Percentiles rank a stretch among this genome's conserved stretches.
Evolutionary conservation across 2,113 vertebrate genomes (phyloP).

Genomic region (Microcebus griseorufus): DNA sequence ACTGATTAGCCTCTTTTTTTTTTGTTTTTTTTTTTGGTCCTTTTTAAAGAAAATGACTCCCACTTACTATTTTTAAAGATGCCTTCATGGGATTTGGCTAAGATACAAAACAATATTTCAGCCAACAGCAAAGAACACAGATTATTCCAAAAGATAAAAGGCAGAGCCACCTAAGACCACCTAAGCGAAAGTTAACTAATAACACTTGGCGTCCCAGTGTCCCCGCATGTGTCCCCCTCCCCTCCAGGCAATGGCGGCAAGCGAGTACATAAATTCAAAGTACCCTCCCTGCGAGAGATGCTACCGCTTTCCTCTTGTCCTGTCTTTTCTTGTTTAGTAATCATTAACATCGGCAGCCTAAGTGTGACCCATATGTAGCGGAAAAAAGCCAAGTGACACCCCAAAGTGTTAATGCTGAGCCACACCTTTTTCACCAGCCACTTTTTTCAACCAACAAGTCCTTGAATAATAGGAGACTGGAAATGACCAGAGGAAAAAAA

Average conservation of each 20-base stretch:
- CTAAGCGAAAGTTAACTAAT: neutral
- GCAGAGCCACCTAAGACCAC: constrained; percentile 14
- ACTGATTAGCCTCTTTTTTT: constrained; percentile 52
- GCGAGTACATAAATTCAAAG: neutral
- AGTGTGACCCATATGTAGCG: neutral
- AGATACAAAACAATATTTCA: constrained; percentile 66
- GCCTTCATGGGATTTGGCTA: constrained; percentile 62
- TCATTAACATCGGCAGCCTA: neutral
- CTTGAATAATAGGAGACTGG: neutral
- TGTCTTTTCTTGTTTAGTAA: neutral
- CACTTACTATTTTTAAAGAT: constrained; percentile 68
- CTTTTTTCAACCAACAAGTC: neutral
- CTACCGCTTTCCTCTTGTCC: too few relatives aligned
- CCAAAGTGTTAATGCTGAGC: neutral
- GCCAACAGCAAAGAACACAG: neutral
- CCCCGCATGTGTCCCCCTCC: neutral
- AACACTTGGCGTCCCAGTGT: fast-evolving
- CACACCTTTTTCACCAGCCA: neutral
- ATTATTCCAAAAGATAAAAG: constrained; percentile 36
- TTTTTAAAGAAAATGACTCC: constrained; percentile 63
- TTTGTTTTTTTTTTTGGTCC: constrained; percentile 8
- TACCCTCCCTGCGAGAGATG: neutral
- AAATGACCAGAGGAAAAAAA: neutral
- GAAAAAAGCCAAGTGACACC: neutral
- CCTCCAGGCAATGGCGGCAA: neutral